Percentiles rank a stretch among this genome's conserved stretches.
These are phyloP conservation scores for Mormyrops boulengeri DNA, from an alignment of 2,797 vertebrate genomes.

Conservation along the genomic window DNA sequence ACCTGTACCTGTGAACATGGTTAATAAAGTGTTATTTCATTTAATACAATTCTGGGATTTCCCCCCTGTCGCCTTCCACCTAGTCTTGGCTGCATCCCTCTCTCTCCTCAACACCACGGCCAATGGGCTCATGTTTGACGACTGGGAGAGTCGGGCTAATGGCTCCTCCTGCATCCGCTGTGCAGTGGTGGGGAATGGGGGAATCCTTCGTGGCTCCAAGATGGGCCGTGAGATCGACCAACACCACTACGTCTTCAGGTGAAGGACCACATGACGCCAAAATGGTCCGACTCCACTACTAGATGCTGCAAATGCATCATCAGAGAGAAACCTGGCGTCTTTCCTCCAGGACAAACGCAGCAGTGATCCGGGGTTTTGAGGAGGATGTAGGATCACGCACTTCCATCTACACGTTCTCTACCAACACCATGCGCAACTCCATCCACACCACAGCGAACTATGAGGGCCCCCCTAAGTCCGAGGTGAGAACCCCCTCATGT, in stretches of 20 bases:
- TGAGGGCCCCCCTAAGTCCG: conserved; percentile 45
- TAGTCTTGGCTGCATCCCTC: conserved; percentile 57
- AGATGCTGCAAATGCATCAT: neutral
- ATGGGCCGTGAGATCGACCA: conserved; percentile 65
- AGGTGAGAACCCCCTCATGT: conserved; percentile 34
- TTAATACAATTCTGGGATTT: neutral
- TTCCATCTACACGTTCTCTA: conserved; percentile 73
- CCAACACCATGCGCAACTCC: conserved; percentile 72
- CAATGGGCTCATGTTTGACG: conserved; percentile 58
- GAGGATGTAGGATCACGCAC: conserved; percentile 67
- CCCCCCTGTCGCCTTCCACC: neutral
- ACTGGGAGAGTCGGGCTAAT: conserved; percentile 45
- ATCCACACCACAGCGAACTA: conserved; percentile 52
- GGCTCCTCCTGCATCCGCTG: conserved; percentile 53
- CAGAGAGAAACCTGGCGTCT: neutral
- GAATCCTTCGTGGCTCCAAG: conserved; percentile 62
- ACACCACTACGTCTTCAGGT: conserved; percentile 76
- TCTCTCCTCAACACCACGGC: conserved; percentile 56
- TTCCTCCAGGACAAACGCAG: conserved; percentile 64
- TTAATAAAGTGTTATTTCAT: neutral
- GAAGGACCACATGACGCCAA: neutral
- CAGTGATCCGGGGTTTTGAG: conserved; percentile 58
- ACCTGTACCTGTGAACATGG: neutral
- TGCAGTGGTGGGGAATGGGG: conserved; percentile 72
- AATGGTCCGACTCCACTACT: neutral